Evolutionary conservation across 2,888 invertebrate species (phyloP), one percentile per base, ranked within the genome.

Genomic region (Drosophila fungiperda): DNA sequence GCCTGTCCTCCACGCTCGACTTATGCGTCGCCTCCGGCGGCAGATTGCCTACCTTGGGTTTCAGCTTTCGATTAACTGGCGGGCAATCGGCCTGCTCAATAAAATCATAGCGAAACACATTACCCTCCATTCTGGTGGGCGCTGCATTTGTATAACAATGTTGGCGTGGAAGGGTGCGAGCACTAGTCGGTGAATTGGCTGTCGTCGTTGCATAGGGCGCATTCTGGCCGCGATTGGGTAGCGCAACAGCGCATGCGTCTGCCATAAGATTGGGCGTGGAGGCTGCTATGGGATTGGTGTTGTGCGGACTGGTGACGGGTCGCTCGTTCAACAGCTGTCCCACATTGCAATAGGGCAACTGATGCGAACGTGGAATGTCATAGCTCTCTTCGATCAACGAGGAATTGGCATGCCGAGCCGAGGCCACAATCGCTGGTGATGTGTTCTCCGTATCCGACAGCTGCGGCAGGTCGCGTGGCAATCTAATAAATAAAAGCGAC

Each of bases 11-110:
- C 35, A 83, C 70, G 6, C 54, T 73, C 3, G 73, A 55, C 42
- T 74, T 76, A 38, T 65, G 74, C 26, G 65, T 67, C 35, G 66
- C 54, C 48, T 73, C 65, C 1, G 42, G 49, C 45, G 75, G 57
- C 53, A 53, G 5, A 42, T 62, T 67, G n/a, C 64, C 63, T 33
- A 83, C 73, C 81, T 93, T 93, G 4, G 98, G 98, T 92, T 98
- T 98, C 45, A 97, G 93, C 50, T 96, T 96, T 59, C 98, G 94
- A 91, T 98, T 96, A 33, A 98, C 97, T 40, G 95, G 95, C 17
- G 97, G 97, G 49, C 97, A 89, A 69, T 91, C 90, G 38, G 80
- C 45, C 73, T 92, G 91, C 68, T 93, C 93, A 53, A 93, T 87
- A 65, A 94, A 94, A 85, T 94, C 94, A 83, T 94, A 94, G 23